Conservation (phyloP, 1,140 invertebrate genomes). For the Zelostemma sp. region DNA sequence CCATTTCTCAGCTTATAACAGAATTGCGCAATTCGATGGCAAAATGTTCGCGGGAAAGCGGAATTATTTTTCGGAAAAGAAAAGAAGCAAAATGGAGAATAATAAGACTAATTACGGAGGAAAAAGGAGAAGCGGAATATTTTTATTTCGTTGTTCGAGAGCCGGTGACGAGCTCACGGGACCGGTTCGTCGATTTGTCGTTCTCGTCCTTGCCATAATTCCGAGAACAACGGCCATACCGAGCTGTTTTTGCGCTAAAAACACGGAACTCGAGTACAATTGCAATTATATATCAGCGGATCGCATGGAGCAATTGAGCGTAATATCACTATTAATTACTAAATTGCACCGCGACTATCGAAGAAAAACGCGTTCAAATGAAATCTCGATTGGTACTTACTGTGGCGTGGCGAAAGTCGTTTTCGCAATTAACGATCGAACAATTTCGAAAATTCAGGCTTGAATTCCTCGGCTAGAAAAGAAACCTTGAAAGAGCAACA, state of each 20-base stretch:
- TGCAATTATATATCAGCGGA: slow-evolving; percentile 56
- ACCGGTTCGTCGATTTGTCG: slow-evolving; percentile 50
- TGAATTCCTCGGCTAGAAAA: no score
- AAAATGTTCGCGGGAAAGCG: not conserved
- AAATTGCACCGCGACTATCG: slow-evolving; percentile 55
- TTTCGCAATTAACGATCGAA: no score
- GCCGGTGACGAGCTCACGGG: slow-evolving; percentile 21
- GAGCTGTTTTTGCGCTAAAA: slow-evolving; percentile 38
- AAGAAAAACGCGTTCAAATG: slow-evolving; percentile 29
- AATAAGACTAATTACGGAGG: not conserved
- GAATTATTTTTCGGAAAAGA: not conserved
- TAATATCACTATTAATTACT: slow-evolving; percentile 66
- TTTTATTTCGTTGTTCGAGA: slow-evolving; percentile 46
- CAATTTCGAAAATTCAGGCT: no score
- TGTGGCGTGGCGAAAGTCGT: not conserved
- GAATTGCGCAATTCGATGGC: not conserved
- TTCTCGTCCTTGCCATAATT: slow-evolving; percentile 53
- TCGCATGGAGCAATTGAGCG: slow-evolving; percentile 57
- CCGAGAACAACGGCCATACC: slow-evolving; percentile 51
- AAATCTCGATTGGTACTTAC: not conserved
- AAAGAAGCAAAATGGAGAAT: not conserved
- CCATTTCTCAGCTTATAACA: not conserved
- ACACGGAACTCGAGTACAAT: slow-evolving; percentile 54
- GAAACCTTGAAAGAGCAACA: no score
- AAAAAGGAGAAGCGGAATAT: slow-evolving; percentile 28